Base-by-base conservation (phyloP, 2,888 invertebrate genomes). In the Megastigmus dorsalis region DNA sequence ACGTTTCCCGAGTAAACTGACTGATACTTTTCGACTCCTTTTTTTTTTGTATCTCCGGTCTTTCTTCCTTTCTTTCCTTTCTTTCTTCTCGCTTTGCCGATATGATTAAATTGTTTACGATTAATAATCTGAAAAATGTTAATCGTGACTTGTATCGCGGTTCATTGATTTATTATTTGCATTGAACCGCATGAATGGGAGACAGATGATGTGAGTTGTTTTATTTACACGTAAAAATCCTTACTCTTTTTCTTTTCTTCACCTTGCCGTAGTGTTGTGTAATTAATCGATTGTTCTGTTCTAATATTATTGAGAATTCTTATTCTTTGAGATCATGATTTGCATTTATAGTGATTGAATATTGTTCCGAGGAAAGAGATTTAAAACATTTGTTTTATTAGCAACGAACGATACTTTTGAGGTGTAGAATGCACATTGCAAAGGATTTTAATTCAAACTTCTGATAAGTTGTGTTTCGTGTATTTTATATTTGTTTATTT, bases 61-160 rank as follows among this genome's bases (percentile, higher is more conserved):
- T n/a, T n/a, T 33, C 20, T 10, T 13, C 3, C 38, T 4, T 36
- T 26, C 26, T 38, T 48, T 5, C 38, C 1, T 36, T 26, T 15
- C 26, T 48, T 41, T 38, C 18, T 69, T 30, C 20, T 55, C 43
- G 7, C 7, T 52, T 13, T 30, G 18, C n/a, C 2, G n/a, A n/a
- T n/a, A n/a, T 23, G 48, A 66, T 73, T 60, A 52, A 66, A 60
- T 43, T 67, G 36, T 73, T 60, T 65, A 50, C 33, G 43, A 65
- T 63, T 63, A 54, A 55, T 7, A 23, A 28, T 45, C 45, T 26
- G 10, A 62, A 45, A 70, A 55, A 55, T 70, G 10, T 2, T 30
- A 43, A 69, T 69, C 69, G 43, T 15, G 5, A 7, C 10, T 57
- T 41, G 9, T n/a, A 33, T 63, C 63, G 48, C 13, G 10, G 5